Evolutionary conservation across 1,140 invertebrate species (phyloP), one percentile per base, ranked within the genome.

Genomic region (Nylanderia fulva): DNA sequence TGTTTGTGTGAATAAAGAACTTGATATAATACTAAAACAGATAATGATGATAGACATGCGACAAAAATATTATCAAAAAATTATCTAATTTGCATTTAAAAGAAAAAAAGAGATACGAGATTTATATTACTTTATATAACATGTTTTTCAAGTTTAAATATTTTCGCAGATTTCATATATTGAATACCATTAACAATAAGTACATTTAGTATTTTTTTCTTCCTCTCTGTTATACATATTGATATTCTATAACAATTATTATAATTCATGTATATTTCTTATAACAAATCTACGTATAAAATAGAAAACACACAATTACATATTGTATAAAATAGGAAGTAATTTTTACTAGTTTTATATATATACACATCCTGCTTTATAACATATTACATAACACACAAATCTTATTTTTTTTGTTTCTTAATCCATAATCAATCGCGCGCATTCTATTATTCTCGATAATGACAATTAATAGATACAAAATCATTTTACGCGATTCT

Each of bases 301-400:
- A 64, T 88, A 86, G 88, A 84, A 75, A 76, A 77, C 75, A 66
- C 83, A 86, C 83, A 86, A 74, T 83, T 45, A 54, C 63, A 45
- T 71, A 84, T 48, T 84, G 63, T 80, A 89, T 87, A 87, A 90
- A 88, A 90, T 86, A 90, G 86, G 52, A 87, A 85, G 64, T 69
- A 79, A 87, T 85, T 29, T 71, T 85, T 85, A 61, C 52, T 82
- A 36, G 42, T 33, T 33, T 1, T 33, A 33, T 33, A 33, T 33
- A 33, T 82, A 58, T 71, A 82, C 15, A 71, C 52, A 72, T 82
- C 54, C 24, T 71, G 74, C 4, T 86, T 66, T 75, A 36, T 85
- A 63, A 77, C 42, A 45, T 48, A 69, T 77, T 84, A 84, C 61
- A 76, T 84, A 75, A 84, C 60, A 74, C n/a, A 84, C 52, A 24